Conservation (phyloP, 2,888 invertebrate genomes). For the Spilosoma lubricipeda region DNA sequence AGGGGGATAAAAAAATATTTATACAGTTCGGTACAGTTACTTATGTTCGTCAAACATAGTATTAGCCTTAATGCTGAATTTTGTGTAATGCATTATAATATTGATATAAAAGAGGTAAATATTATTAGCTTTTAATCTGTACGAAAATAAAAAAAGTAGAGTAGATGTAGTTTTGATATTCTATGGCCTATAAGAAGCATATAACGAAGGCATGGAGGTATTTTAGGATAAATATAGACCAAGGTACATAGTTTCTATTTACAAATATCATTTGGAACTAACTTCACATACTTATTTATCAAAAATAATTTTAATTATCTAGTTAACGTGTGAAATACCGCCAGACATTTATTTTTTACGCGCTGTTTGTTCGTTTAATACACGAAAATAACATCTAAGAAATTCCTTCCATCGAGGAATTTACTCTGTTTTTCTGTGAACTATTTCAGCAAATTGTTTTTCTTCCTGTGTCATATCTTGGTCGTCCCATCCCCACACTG, state of each 20-base stretch:
- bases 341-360: background rate
- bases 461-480: slow-evolving; percentile 91
- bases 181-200: background rate
- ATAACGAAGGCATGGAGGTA: background rate
- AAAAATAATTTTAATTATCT: background rate
- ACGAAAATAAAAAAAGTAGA: background rate
- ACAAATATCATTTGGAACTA: background rate
- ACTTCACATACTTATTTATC: background rate
- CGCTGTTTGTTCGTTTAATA: background rate
- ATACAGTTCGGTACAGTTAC: background rate
- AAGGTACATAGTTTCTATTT: slow-evolving; percentile 2
- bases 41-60: background rate
- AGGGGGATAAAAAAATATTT: no score
- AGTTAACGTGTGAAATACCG: slow-evolving; percentile 1
- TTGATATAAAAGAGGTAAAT: no score
- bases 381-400: background rate
- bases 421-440: slow-evolving; percentile 69
- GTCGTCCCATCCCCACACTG: slow-evolving; percentile 94
- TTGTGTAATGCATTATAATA: no score
- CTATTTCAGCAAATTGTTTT: slow-evolving; percentile 81
- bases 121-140: no score
- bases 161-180: background rate
- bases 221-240: background rate
- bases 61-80: background rate
- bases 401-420: slow-evolving; percentile 9